phyloP scores from a whole-genome alignment of 1,140 invertebrate species.

The Hypsibius dujardini region DNA sequence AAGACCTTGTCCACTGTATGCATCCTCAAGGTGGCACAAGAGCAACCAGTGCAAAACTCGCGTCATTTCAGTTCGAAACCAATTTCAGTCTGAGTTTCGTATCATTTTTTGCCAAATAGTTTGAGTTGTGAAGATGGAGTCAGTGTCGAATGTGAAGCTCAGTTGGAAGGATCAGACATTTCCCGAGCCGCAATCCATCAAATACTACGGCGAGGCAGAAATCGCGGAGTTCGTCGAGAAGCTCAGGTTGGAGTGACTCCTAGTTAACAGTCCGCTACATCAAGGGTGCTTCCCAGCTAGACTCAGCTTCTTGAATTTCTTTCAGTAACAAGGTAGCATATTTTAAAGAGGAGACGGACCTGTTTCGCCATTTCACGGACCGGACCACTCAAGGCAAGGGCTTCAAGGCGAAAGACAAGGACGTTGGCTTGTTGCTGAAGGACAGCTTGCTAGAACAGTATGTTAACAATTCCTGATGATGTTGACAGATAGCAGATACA shows the following conservation, averaged over 20 bases:
- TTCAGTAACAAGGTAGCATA: background rate
- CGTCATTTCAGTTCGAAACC: too few species aligned
- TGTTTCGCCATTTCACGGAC: slow-evolving; percentile 4
- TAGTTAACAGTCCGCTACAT: background rate
- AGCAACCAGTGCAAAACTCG: too few species aligned
- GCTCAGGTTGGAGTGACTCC: background rate
- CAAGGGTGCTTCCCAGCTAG: background rate
- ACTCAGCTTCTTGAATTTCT: background rate
- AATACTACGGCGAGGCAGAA: slow-evolving; percentile 7
- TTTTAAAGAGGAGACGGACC: slow-evolving; percentile 5
- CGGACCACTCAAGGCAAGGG: slow-evolving; percentile 11
- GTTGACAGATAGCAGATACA: too few species aligned
- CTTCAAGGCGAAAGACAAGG: background rate
- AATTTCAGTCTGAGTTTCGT: too few species aligned
- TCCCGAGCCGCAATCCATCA: background rate
- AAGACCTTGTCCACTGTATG: too few species aligned
- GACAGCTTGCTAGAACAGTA: too few species aligned
- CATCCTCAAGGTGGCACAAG: too few species aligned
- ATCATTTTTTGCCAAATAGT: too few species aligned
- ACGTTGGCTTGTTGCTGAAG: background rate
- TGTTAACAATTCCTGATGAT: too few species aligned
- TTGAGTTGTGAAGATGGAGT: too few species aligned
- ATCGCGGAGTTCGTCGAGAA: background rate
- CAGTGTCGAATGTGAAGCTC: too few species aligned
- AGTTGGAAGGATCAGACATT: background rate